These are phyloP conservation scores for Watsonalla binaria DNA, from an alignment of 2,888 invertebrate genomes.

Conservation along the genomic window DNA sequence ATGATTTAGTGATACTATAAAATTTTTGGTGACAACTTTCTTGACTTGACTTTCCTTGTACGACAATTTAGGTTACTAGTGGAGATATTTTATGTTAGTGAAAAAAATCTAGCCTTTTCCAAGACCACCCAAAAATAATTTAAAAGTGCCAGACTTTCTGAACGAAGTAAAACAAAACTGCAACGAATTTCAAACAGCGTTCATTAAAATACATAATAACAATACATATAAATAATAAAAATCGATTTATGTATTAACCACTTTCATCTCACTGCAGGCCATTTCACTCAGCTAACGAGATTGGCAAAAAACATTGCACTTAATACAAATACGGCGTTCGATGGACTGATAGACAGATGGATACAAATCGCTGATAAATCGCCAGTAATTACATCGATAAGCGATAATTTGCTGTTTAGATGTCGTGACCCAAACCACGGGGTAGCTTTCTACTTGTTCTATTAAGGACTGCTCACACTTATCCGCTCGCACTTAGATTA, in stretches of 20 bases:
- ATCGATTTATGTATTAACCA: not conserved
- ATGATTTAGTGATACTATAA: too few relatives aligned
- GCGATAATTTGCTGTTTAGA: not conserved
- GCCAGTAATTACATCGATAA: slow-evolving; percentile 2
- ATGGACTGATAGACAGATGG: slow-evolving; percentile 1
- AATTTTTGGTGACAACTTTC: too few relatives aligned
- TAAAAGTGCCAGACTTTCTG: too few relatives aligned
- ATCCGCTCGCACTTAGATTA: not conserved
- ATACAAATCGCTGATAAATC: slow-evolving; percentile 2
- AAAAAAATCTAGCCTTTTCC: too few relatives aligned
- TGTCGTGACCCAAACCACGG: not conserved
- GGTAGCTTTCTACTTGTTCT: not conserved
- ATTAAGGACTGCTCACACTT: not conserved
- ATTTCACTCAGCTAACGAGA: not conserved
- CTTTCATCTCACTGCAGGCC: not conserved
- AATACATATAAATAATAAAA: not conserved
- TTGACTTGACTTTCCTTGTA: too few relatives aligned
- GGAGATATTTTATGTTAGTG: too few relatives aligned
- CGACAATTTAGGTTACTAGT: too few relatives aligned
- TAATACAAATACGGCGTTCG: not conserved
- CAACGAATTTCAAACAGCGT: not conserved
- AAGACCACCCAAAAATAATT: too few relatives aligned
- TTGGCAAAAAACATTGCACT: not conserved
- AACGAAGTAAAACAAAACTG: not conserved
- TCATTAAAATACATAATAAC: not conserved